These are phyloP conservation scores for Andrena praecox DNA, from an alignment of 2,888 invertebrate species.

Conservation along the genomic window DNA sequence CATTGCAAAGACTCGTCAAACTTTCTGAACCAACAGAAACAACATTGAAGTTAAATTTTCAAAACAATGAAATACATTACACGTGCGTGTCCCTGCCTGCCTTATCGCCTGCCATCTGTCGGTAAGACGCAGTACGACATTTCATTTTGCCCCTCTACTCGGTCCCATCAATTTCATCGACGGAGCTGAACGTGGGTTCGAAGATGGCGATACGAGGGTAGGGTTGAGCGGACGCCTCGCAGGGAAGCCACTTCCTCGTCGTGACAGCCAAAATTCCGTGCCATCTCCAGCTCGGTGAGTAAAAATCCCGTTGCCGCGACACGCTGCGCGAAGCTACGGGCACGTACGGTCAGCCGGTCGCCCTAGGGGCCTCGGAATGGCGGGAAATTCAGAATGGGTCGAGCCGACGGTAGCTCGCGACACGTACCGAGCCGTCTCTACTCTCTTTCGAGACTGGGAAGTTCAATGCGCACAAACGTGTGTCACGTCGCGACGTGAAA, in stretches of 20 bases:
- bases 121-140: constrained; percentile 22
- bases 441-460: constrained; percentile 75
- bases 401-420: constrained; percentile 66
- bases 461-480: constrained; percentile 83
- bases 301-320: constrained; percentile 8
- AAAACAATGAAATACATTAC: background rate
- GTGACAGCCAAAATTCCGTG: constrained; percentile 42
- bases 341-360: background rate
- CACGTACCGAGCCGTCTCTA: constrained; percentile 40
- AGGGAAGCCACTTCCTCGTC: constrained; percentile 70
- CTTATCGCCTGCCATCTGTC: constrained; percentile 61
- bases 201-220: constrained; percentile 83
- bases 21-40: no score
- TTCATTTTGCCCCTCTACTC: constrained; percentile 54
- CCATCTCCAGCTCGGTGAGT: constrained; percentile 60
- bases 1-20: no score
- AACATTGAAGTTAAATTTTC: background rate
- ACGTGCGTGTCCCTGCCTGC: background rate
- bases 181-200: constrained; percentile 73
- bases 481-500: constrained; percentile 67
- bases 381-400: constrained; percentile 52
- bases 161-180: constrained; percentile 58
- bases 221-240: constrained; percentile 75
- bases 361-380: background rate
- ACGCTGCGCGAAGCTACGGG: background rate